Percentiles rank a stretch among this genome's conserved stretches.
These are phyloP conservation scores for Parapristionchus giblindavisi DNA, from an alignment of 2,888 invertebrate species.

Conservation along the genomic window DNA sequence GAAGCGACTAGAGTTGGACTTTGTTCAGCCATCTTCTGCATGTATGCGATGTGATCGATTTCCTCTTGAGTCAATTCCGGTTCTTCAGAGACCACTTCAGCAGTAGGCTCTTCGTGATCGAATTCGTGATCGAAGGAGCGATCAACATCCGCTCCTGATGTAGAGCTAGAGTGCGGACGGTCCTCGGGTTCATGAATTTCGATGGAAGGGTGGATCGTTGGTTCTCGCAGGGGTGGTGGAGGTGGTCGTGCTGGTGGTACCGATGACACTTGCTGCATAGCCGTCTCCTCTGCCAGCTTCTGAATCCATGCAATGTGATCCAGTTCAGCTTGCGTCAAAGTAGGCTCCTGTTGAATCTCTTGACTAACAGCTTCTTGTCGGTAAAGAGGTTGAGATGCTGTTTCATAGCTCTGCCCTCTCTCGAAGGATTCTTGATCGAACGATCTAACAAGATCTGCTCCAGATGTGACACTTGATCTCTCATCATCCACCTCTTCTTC, in stretches of 20 bases:
- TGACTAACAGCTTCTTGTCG: not conserved
- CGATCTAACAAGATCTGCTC: slow-evolving; percentile 37
- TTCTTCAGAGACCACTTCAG: not conserved
- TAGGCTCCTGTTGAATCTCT: slow-evolving; percentile 17
- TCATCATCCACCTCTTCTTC: not conserved
- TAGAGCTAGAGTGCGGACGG: not conserved
- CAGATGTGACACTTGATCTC: slow-evolving; percentile 16
- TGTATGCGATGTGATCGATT: slow-evolving; percentile 46
- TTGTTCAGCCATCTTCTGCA: slow-evolving; percentile 46
- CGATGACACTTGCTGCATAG: slow-evolving; percentile 12
- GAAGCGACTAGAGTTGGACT: not conserved
- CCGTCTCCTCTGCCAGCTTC: slow-evolving; percentile 32
- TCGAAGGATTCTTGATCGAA: slow-evolving; percentile 40
- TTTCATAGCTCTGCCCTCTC: slow-evolving; percentile 6
- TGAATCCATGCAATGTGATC: slow-evolving; percentile 43
- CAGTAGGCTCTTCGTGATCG: slow-evolving; percentile 9
- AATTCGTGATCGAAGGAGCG: slow-evolving; percentile 16
- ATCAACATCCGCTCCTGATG: slow-evolving; percentile 22
- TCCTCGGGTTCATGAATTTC: slow-evolving; percentile 12
- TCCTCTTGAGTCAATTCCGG: slow-evolving; percentile 46
- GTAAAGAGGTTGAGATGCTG: not conserved
- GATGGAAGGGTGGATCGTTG: not conserved
- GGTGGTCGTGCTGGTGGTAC: not conserved
- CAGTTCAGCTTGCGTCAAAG: slow-evolving; percentile 42
- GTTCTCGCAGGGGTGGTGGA: not conserved